Conservation (phyloP, 1,140 invertebrate genomes). For the Vollenhovia emeryi region DNA sequence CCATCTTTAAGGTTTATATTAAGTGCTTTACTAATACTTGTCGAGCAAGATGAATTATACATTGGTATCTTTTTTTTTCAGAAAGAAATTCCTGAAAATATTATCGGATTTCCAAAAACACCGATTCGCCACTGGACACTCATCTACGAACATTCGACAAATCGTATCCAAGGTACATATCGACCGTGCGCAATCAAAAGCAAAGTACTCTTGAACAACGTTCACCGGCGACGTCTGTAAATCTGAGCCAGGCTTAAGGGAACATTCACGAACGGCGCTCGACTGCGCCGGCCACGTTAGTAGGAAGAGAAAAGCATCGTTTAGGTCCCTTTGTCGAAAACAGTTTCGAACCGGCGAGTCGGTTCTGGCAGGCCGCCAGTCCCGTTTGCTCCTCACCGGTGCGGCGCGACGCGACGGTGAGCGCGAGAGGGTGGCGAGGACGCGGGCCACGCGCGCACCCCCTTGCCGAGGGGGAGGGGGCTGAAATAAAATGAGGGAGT, state of each 20-base stretch:
- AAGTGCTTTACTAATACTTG: not conserved
- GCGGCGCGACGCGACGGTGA: slow-evolving; percentile 3
- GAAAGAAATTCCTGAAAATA: not conserved
- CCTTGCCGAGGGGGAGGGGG: slow-evolving; percentile 14
- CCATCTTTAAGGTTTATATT: not conserved
- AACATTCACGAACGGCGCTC: slow-evolving; percentile 28
- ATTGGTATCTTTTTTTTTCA: not conserved
- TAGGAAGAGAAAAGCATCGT: slow-evolving; percentile 75
- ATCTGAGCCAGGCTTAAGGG: slow-evolving; percentile 25
- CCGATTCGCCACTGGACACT: not conserved
- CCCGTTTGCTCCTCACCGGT: slow-evolving; percentile 41
- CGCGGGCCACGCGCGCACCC: slow-evolving; percentile 33
- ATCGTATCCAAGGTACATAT: not conserved
- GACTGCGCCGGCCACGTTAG: not conserved
- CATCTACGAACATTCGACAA: not conserved
- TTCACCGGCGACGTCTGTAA: not conserved
- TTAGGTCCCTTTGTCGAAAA: slow-evolving; percentile 76
- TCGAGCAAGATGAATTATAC: not conserved
- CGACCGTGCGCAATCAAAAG: not conserved
- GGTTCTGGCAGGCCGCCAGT: slow-evolving; percentile 80
- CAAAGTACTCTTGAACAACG: not conserved
- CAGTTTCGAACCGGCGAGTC: slow-evolving; percentile 77
- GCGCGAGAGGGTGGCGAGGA: slow-evolving; percentile 53
- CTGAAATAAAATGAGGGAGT: slow-evolving; percentile 80
- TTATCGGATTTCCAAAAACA: not conserved